Evolutionary conservation across 2,888 invertebrate genomes (phyloP), one percentile per base, ranked within the genome.

Genomic region (Drosophila affinis): DNA sequence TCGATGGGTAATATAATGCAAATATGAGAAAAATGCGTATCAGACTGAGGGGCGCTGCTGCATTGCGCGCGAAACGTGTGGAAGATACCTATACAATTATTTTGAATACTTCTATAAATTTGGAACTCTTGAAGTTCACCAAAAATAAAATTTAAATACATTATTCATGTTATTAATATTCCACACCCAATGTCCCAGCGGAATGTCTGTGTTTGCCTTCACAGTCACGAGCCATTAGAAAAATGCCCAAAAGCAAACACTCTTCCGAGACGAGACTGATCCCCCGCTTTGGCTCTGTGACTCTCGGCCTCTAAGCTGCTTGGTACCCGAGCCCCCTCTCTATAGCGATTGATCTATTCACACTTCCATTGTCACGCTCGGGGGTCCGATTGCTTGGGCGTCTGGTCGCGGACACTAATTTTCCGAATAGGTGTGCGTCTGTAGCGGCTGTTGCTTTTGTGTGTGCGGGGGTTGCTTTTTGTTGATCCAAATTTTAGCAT

Each of bases 361-460:
- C 83, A 87, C 87, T 87, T 85, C 64, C 62, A 77, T 75, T 79
- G 81, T 76, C 78, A 69, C 29, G 67, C 71, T 78, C 74, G 79
- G 56, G 67, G 61, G 63, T 55, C 64, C 45, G 56, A 64, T 78
- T 81, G 79, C 78, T 76, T 67, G 78, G 63, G 62, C 60, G 58
- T 63, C 62, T 76, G 76, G 39, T 73, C 73, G 56, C 75, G 75
- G 46, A 69, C 51, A 52, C 47, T 17, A 62, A 52, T 62, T 70
- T 70, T 62, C 49, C 57, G 34, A 39, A 54, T 44, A 59, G 53
- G 39, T 47, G 27, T 18, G 29, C 54, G 39, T 52, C 7, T 48
- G 32, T 17, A 52, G 52, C 32, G 6, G 3, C 5, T 24, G 24
- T 24, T 24, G 24, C 24, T 5, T 24, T 60, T 49, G 9, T 32